Evolutionary conservation across 2,888 invertebrate genomes (phyloP).

Genomic region (Buathra laborator): DNA sequence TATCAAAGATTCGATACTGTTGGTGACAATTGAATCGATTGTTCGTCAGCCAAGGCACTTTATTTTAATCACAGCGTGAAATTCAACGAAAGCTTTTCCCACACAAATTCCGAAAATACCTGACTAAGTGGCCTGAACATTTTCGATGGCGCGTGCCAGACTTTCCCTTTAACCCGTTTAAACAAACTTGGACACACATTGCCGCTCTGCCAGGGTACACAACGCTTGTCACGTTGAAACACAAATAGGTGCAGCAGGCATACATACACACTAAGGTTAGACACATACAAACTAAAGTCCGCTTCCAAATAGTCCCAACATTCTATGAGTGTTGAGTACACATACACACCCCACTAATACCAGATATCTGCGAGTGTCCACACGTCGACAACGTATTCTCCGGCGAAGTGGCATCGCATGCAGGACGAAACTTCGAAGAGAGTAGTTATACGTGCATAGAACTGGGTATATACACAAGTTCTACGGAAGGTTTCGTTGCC

Average conservation of each 20-base stretch:
- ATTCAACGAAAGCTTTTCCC: not conserved
- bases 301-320: not conserved
- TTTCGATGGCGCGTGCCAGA: not conserved
- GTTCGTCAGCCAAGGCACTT: not conserved
- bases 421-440: constrained; percentile 4
- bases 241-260: constrained; percentile 7
- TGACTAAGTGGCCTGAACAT: not conserved
- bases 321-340: constrained; percentile 21
- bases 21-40: not conserved
- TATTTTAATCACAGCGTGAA: constrained; percentile 2
- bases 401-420: constrained; percentile 18
- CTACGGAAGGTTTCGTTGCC: constrained; percentile 5
- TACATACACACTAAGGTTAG: not conserved
- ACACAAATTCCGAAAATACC: constrained; percentile 4
- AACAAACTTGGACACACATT: constrained; percentile 31
- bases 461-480: not conserved
- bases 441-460: constrained; percentile 5
- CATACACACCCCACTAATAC: constrained; percentile 6
- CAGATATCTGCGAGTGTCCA: constrained; percentile 15
- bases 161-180: constrained; percentile 6
- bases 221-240: constrained; percentile 13
- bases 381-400: constrained; percentile 1
- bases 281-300: constrained; percentile 11
- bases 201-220: constrained; percentile 4
- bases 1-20: not conserved